Conservation (phyloP, 2,113 vertebrate genomes). For the Grantiella picta region DNA sequence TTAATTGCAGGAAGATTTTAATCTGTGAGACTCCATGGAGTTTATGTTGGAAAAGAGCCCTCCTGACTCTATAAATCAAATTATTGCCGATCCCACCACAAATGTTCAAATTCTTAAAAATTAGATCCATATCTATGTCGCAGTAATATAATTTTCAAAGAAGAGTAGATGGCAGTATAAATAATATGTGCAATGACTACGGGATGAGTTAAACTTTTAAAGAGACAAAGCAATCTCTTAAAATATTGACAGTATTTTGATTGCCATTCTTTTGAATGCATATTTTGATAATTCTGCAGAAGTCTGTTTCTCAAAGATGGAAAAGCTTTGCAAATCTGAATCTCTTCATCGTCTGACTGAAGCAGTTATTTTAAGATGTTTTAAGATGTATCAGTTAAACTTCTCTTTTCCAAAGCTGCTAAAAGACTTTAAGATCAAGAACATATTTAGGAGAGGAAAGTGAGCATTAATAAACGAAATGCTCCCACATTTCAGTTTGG, state of each 20-base stretch:
- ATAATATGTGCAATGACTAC: neutral
- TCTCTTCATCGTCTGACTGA: neutral
- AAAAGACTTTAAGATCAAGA: neutral
- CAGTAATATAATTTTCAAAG: neutral
- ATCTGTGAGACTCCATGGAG: neutral
- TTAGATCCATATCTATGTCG: neutral
- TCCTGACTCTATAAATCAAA: neutral
- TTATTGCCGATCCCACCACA: neutral
- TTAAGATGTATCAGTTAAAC: neutral
- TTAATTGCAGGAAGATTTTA: neutral
- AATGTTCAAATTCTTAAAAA: neutral
- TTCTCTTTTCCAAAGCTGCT: neutral
- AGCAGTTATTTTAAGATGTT: neutral
- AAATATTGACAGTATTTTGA: neutral
- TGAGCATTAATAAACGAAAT: neutral
- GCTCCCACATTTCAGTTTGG: neutral
- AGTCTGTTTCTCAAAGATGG: neutral
- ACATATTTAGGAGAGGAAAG: neutral
- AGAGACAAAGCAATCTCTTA: neutral
- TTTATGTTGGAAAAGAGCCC: neutral
- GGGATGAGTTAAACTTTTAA: neutral
- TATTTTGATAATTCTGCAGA: neutral
- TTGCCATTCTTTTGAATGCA: neutral
- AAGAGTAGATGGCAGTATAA: neutral
- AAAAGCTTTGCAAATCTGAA: neutral